Base-by-base conservation (phyloP, 2,113 vertebrate species). In the Chelonoidis abingdonii region DNA sequence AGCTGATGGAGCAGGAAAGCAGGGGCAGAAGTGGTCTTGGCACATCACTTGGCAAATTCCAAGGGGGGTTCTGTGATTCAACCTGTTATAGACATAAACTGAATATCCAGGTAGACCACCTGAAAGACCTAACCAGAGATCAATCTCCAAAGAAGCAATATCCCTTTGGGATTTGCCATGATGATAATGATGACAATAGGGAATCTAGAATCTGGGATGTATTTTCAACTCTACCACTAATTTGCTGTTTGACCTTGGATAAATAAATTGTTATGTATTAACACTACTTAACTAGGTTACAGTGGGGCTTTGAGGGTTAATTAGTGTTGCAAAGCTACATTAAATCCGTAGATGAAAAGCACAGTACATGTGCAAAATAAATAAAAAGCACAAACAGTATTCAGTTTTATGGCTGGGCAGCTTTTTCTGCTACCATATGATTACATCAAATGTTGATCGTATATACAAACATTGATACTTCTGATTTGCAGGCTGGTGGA, bases 381-480 rank as follows among this genome's bases (percentile, higher is more conserved):
- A 35, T 78, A 17, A 47, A 78, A 84, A 10, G 50, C 1, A 19
- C n/a, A 47, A 90, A 12, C 6, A 1, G 0, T 19, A 19, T 5
- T 2, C 76, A 8, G 5, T 24, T 44, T 76, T 76, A 69, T 44
- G 38, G 21, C 44, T 76, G 38, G n/a, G 22, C 22, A 76, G 72
- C 38, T 24, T 76, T 44, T 76, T 38, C 38, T 24, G 5, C 24
- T 29, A 3, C 35, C 85, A 13, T 65, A 16, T 53, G 14, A n/a
- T 75, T n/a, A 62, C 8, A 22, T 24, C 24, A 10, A 83, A 57
- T 38, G 5, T 4, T 86, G 78, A 3, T 16, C 69, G 16, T 1
- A 83, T 9, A 7, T 22, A 92, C 52, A 44, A 76, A 44, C 72
- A 76, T 11, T 24, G 22, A 10, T 44, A 76, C 72, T 76, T 76